These are phyloP conservation scores for Clunio marinus DNA, from an alignment of 2,888 invertebrate genomes.

Conservation along the genomic window DNA sequence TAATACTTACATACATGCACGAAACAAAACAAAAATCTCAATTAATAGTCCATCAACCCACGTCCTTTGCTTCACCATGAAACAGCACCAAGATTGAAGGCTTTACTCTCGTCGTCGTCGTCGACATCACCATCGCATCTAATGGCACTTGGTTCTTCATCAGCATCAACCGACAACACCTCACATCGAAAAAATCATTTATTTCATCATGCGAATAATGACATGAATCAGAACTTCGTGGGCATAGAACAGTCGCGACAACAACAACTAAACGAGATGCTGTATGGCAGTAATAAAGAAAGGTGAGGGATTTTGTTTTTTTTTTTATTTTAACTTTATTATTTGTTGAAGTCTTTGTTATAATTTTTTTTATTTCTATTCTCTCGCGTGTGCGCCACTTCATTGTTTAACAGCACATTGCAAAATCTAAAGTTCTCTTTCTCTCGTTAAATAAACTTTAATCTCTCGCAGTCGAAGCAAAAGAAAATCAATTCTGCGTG, in stretches of 20 bases:
- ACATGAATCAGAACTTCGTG: constrained; percentile 8
- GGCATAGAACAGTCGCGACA: constrained; percentile 34
- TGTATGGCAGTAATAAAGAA: constrained; percentile 33
- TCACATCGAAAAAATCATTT: constrained; percentile 31
- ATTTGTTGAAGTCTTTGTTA: no score
- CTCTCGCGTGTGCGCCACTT: no score
- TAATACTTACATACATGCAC: background rate
- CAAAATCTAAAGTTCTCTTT: no score
- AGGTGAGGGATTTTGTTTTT: no score
- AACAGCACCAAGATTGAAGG: constrained; percentile 26
- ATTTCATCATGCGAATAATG: constrained; percentile 33
- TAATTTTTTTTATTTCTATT: no score
- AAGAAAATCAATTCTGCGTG: constrained; percentile 22
- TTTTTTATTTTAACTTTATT: no score
- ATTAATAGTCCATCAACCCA: constrained; percentile 39
- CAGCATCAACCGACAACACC: constrained; percentile 16
- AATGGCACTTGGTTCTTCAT: background rate
- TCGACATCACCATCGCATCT: constrained; percentile 27
- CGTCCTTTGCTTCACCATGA: constrained; percentile 24
- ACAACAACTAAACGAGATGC: constrained; percentile 33
- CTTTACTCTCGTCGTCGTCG: constrained; percentile 28
- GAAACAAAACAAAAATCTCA: constrained; percentile 19
- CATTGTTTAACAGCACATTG: no score
- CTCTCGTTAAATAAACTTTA: background rate
- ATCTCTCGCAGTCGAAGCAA: background rate